phyloP scores from a whole-genome alignment of 2,797 vertebrate species.

The Bradypodion ventrale region DNA sequence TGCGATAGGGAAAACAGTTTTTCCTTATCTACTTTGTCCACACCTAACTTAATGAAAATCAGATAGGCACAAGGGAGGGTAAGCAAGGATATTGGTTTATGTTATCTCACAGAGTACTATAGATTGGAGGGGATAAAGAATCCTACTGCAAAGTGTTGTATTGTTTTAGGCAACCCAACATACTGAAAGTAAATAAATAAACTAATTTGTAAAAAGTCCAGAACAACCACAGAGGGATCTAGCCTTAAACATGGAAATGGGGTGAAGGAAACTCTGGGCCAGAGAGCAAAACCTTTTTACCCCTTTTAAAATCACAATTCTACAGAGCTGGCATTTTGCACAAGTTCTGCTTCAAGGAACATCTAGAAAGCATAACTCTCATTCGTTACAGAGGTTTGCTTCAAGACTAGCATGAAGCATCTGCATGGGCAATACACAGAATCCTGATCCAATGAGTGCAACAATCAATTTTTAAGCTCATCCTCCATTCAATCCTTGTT shows the following conservation, averaged over 20 bases:
- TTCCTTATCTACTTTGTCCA: no score
- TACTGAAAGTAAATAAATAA: no score
- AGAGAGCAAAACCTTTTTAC: not conserved
- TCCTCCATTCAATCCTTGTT: not conserved
- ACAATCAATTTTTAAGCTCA: not conserved
- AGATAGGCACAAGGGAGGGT: not conserved
- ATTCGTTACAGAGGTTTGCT: slow-evolving; percentile 32
- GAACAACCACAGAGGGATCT: no score
- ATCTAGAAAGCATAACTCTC: slow-evolving; percentile 7
- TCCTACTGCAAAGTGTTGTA: not conserved
- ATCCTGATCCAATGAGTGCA: slow-evolving; percentile 7
- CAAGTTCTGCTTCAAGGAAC: slow-evolving; percentile 19
- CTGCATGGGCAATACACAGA: slow-evolving; percentile 22
- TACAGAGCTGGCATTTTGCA: slow-evolving; percentile 14
- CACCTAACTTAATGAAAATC: no score
- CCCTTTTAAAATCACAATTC: not conserved
- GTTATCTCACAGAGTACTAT: not conserved
- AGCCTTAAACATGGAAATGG: not conserved
- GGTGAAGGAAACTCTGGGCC: not conserved
- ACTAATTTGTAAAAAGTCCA: no score
- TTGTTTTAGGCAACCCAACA: not conserved
- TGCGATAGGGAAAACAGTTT: no score
- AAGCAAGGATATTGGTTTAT: not conserved
- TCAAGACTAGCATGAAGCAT: slow-evolving; percentile 9
- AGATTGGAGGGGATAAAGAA: not conserved